phyloP scores from a whole-genome alignment of 2,113 vertebrate genomes.

The Petaurus breviceps region DNA sequence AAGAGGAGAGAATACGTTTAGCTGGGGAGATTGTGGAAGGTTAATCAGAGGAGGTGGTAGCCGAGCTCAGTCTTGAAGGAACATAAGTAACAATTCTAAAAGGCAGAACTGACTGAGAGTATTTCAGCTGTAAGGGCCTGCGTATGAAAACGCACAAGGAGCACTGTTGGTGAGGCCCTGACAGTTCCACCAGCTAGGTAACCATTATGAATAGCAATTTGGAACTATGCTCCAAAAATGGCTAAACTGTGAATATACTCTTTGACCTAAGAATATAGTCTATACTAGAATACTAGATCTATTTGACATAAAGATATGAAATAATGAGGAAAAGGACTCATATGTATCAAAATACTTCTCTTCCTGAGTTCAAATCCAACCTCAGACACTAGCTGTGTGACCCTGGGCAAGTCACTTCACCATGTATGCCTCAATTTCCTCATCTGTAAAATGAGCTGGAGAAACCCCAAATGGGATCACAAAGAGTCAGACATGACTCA shows the following conservation, averaged over 20 bases:
- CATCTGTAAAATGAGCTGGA: background rate
- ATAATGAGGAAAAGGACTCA: background rate
- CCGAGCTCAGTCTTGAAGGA: background rate
- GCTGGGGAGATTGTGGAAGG: background rate
- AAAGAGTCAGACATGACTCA: too few relatives aligned
- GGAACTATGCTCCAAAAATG: background rate
- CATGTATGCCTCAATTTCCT: background rate
- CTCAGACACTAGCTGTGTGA: background rate
- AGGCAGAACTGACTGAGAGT: background rate
- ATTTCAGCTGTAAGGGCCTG: background rate
- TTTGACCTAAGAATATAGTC: background rate
- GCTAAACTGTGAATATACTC: background rate
- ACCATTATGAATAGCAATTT: background rate
- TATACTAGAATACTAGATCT: background rate
- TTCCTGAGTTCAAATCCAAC: background rate
- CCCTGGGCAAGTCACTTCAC: too few relatives aligned
- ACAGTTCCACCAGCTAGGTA: background rate
- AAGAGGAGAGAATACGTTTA: background rate
- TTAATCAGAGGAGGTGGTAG: background rate
- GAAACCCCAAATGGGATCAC: background rate
- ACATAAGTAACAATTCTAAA: too few relatives aligned
- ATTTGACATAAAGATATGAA: background rate
- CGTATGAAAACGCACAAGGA: background rate
- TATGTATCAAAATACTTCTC: background rate
- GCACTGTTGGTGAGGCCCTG: background rate